Percentiles rank a stretch among this genome's conserved stretches.
phyloP scores from a whole-genome alignment of 2,797 vertebrate genomes.

The Myiothlypis coronata region DNA sequence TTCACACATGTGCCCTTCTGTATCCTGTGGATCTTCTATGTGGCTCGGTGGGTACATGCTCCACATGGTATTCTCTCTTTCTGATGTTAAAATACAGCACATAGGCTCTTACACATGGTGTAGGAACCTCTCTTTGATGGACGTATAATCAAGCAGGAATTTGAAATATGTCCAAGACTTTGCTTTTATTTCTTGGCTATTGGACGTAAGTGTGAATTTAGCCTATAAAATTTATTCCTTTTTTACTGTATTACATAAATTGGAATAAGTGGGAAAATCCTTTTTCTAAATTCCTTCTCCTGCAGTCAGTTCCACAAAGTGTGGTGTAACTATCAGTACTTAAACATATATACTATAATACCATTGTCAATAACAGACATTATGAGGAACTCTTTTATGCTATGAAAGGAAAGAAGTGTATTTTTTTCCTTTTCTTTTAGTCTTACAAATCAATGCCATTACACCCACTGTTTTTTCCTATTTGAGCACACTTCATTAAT shows the following conservation, averaged over 20 bases:
- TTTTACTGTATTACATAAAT: slow-evolving; percentile 26
- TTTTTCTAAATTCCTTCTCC: slow-evolving; percentile 33
- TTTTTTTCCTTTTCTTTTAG: neutral
- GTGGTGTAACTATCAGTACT: neutral
- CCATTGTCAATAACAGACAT: neutral
- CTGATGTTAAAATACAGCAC: slow-evolving; percentile 65
- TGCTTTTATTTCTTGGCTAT: slow-evolving; percentile 61
- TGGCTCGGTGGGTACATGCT: slow-evolving; percentile 61
- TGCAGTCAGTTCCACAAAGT: slow-evolving; percentile 7
- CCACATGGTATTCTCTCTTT: slow-evolving; percentile 61
- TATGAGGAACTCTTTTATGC: neutral
- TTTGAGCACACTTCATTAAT: neutral
- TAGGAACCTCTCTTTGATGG: slow-evolving; percentile 55
- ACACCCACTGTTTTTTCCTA: neutral
- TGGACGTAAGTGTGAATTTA: slow-evolving; percentile 39
- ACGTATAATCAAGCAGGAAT: slow-evolving; percentile 61
- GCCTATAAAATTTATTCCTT: slow-evolving; percentile 35
- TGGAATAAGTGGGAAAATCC: slow-evolving; percentile 18
- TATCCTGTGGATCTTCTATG: slow-evolving; percentile 68
- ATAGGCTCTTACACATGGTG: slow-evolving; percentile 51
- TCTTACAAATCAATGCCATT: neutral
- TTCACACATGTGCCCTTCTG: slow-evolving; percentile 56
- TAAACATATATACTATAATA: neutral
- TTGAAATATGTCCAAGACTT: slow-evolving; percentile 64
- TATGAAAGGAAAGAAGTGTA: neutral